A percentile compares a stretch with the other conserved stretches of the same genome.
Conservation (phyloP, 2,113 vertebrate species). For the Onychorhynchus coronatus region DNA sequence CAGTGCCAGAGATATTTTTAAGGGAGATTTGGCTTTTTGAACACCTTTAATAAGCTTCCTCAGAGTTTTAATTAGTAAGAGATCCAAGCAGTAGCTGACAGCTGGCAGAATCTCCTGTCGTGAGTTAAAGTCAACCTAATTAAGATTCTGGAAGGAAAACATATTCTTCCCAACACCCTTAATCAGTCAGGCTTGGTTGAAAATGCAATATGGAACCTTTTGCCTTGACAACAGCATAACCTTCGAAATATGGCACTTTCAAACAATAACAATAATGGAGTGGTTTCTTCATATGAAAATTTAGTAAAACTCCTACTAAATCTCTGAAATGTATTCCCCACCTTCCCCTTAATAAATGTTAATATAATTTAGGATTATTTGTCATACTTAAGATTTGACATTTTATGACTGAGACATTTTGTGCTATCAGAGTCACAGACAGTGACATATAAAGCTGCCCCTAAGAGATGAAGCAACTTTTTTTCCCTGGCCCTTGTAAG, state of each 20-base stretch:
- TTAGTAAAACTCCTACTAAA: not conserved
- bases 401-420: conserved; percentile 12
- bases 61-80: conserved; percentile 86
- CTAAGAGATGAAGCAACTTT: not conserved
- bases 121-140: conserved; percentile 90
- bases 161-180: conserved; percentile 78
- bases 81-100: conserved; percentile 84
- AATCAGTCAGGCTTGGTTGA: conserved; percentile 79
- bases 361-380: conserved; percentile 21
- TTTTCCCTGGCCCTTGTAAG: not conserved
- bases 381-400: not conserved
- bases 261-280: conserved; percentile 23
- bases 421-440: not conserved
- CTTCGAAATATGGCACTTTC: conserved; percentile 66
- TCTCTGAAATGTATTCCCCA: not conserved
- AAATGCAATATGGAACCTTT: conserved; percentile 78
- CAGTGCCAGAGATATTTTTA: conserved; percentile 24
- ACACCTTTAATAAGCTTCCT: conserved; percentile 80
- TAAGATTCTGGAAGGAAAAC: conserved; percentile 84
- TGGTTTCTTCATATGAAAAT: conserved; percentile 20
- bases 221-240: conserved; percentile 75
- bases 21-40: conserved; percentile 56
- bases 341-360: conserved; percentile 36
- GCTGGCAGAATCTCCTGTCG: conserved; percentile 83
- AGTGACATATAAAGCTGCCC: not conserved